phyloP scores from a whole-genome alignment of 2,113 vertebrate species.

The Otocyon megalotis region DNA sequence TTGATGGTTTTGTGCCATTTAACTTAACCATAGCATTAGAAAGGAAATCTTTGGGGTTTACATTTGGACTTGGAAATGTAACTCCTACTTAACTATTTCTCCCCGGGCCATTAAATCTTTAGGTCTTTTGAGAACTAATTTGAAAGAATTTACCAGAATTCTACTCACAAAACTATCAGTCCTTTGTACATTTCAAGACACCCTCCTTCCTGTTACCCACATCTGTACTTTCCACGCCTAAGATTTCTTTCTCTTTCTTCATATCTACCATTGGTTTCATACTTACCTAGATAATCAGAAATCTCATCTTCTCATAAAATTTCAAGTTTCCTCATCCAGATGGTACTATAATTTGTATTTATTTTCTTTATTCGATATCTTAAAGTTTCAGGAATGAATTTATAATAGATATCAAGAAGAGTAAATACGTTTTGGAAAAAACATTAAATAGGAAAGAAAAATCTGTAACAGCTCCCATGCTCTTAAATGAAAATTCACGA shows the following conservation, averaged over 20 bases:
- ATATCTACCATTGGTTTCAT: not conserved
- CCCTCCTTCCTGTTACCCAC: not conserved
- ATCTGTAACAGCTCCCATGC: not conserved
- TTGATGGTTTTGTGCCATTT: not conserved
- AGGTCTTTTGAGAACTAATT: not conserved
- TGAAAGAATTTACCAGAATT: not conserved
- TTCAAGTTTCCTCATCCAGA: not conserved
- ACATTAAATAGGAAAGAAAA: not conserved
- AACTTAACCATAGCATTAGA: not conserved
- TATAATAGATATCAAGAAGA: not conserved
- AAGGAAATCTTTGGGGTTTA: not conserved
- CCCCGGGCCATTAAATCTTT: not conserved
- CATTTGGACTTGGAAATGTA: not conserved
- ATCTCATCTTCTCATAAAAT: not conserved
- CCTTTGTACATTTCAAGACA: not conserved
- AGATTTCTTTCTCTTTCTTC: not conserved
- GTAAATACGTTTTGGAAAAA: not conserved
- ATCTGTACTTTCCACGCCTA: not conserved
- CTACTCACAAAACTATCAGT: not conserved
- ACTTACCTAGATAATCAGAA: not conserved
- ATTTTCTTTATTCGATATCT: not conserved
- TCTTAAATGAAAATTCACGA: conserved; percentile 6
- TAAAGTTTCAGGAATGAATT: not conserved
- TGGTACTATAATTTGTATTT: not conserved
- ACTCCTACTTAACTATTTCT: not conserved